Evolutionary conservation across 1,140 invertebrate genomes (phyloP), one percentile per base, ranked within the genome.

Genomic region (Augochlora pura): DNA sequence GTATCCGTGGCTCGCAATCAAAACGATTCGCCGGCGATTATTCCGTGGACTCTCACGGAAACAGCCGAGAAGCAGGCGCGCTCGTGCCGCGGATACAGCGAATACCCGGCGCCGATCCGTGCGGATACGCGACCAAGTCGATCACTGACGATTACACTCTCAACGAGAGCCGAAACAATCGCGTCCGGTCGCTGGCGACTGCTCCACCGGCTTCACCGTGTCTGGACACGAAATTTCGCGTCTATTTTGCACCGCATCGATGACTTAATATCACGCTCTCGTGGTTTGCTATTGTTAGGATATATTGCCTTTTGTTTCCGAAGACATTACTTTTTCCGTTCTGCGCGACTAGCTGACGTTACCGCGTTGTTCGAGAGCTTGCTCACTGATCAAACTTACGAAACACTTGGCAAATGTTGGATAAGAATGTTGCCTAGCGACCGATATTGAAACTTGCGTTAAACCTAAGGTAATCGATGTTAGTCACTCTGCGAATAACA

Each of bases 21-120:
- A 73, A 85, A 49, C 42, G 82, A 85, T 84, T 69, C 54, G 27
- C 23, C 60, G 46, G 0, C 49, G 69, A 78, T 78, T 78, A 78
- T 78, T 72, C 60, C 10, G 21, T 12, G 38, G 38, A 59, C 54
- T 46, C 18, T 12, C 18, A 46, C 59, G 46, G 18, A 59, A 63
- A 23, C 18, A 23, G 42, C 38, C 14, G n/a, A 57, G 21, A 12
- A 21, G 38, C 9, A 38, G 52, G 49, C 38, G 32, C 10, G 54
- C 68, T 39, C 49, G 38, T 42, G 54, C 1, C 42, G 1, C 25
- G n/a, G 49, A 10, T 42, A 66, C 21, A 62, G 27, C n/a, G 25
- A 16, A 10, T 18, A 42, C 16, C 39, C 32, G 32, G 32, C 32
- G 49, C 23, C 32, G n/a, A 62, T 39, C 9, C 12, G 52, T 3